Evolutionary conservation across 1,140 invertebrate genomes (phyloP), one percentile per base, ranked within the genome.

Genomic region (Habropoda laboriosa): DNA sequence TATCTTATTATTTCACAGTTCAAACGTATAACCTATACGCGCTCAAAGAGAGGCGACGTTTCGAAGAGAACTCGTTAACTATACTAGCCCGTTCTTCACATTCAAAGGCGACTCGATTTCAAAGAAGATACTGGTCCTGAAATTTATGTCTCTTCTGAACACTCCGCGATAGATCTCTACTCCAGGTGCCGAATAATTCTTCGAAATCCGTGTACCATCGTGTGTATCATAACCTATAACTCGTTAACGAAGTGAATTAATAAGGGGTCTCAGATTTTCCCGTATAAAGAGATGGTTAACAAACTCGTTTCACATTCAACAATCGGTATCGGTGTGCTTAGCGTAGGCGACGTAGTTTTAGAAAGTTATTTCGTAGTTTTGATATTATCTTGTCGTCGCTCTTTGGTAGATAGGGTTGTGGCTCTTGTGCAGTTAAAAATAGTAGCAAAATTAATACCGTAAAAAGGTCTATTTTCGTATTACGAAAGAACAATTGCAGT

Each of bases 1-100:
- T 45, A 18, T 10, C 6, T 7, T 32, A 8, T 57, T 57, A 57
- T 57, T 57, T 30, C 27, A 32, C 12, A 45, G 8, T 21, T 5
- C 7, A 8, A 57, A 6, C 16, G 73, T 68, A 66, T 68, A 68
- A n/a, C n/a, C 73, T 76, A 77, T 72, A 71, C 71, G 55, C n/a
- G n/a, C n/a, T 51, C 35, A 40, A 66, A 30, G 27, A n/a, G 13
- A 57, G 24, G 24, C 27, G 18, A 18, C 53, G 55, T 32, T 30
- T 32, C 6, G 27, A 18, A 32, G 6, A 16, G 16, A 57, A 12
- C 0, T 45, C 30, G 18, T 68, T 51, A 68, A 38, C 21, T 51
- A n/a, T n/a, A n/a, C n/a, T n/a, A n/a, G 55, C 6, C 7, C 18
- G 27, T 1, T 2, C 16, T 57, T 57, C 27, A 7, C 27, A 16